Conservation (phyloP, 2,888 invertebrate species). For the Parnassius glacialis region DNA sequence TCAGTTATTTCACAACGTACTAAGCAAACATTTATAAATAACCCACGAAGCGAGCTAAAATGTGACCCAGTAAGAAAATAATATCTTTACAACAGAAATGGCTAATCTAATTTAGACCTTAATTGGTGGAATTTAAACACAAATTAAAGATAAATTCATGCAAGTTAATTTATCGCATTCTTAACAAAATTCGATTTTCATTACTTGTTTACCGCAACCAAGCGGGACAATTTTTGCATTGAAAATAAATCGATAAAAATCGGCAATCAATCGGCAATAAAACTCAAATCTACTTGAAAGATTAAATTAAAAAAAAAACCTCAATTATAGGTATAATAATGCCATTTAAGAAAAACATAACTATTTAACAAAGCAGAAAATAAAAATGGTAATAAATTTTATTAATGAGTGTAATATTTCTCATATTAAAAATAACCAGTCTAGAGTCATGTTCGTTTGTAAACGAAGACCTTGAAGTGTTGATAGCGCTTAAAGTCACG, state of each 20-base stretch:
- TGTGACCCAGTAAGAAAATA: conserved; percentile 12
- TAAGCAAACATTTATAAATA: conserved; percentile 27
- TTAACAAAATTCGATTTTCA: conserved; percentile 25
- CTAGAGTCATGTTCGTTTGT: conserved; percentile 22
- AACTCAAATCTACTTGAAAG: background rate
- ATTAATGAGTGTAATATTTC: conserved; percentile 16
- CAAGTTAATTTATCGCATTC: conserved; percentile 4
- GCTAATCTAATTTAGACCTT: conserved; percentile 8
- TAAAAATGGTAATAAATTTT: conserved; percentile 5
- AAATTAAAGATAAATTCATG: background rate
- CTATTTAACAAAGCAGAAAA: conserved; percentile 4
- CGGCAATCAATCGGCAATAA: background rate
- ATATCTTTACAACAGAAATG: conserved; percentile 14
- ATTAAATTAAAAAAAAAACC: background rate
- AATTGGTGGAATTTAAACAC: background rate
- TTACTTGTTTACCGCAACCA: conserved; percentile 24
- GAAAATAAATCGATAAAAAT: conserved; percentile 11
- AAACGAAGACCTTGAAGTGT: conserved; percentile 25
- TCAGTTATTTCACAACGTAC: conserved; percentile 16
- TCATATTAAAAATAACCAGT: conserved; percentile 22
- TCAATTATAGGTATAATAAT: background rate
- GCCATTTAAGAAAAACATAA: background rate
- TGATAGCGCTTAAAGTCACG: conserved; percentile 23
- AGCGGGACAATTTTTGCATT: conserved; percentile 12
- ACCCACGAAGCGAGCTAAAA: conserved; percentile 20